Conservation (phyloP, 2,888 invertebrate species). For the Synergus gifuensis region DNA sequence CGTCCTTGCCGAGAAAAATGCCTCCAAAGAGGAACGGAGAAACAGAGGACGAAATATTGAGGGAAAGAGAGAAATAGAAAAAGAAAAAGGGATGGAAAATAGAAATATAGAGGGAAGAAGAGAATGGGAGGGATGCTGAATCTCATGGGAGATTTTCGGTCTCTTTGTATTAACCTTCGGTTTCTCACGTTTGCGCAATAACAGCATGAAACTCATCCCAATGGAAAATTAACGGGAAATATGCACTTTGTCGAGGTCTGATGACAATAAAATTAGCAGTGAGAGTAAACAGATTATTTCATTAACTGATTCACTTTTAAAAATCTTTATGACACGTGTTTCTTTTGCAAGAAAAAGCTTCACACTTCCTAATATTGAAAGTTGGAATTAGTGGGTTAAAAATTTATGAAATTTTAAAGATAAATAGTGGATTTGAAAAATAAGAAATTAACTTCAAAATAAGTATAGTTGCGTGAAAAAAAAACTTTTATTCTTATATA, state of each 20-base stretch:
- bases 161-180: slow-evolving; percentile 2
- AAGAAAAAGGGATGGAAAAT: neutral
- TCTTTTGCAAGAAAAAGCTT: no score
- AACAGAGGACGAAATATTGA: neutral
- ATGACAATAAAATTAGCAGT: neutral
- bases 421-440: no score
- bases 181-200: slow-evolving; percentile 31
- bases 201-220: slow-evolving; percentile 11
- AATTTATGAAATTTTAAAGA: no score
- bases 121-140: slow-evolving; percentile 1
- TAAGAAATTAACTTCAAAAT: no score
- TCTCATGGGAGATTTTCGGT: slow-evolving; percentile 6
- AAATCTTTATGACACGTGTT: no score
- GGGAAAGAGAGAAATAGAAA: neutral
- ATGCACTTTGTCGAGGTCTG: neutral
- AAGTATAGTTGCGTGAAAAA: no score
- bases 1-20: neutral
- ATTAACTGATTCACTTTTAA: neutral
- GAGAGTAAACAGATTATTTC: neutral
- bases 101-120: neutral
- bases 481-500: no score
- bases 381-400: no score
- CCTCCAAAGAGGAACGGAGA: neutral
- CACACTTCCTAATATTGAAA: no score
- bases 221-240: slow-evolving; percentile 25